These are phyloP conservation scores for Argynnis bischoffii DNA, from an alignment of 2,888 invertebrate genomes.

Conservation along the genomic window DNA sequence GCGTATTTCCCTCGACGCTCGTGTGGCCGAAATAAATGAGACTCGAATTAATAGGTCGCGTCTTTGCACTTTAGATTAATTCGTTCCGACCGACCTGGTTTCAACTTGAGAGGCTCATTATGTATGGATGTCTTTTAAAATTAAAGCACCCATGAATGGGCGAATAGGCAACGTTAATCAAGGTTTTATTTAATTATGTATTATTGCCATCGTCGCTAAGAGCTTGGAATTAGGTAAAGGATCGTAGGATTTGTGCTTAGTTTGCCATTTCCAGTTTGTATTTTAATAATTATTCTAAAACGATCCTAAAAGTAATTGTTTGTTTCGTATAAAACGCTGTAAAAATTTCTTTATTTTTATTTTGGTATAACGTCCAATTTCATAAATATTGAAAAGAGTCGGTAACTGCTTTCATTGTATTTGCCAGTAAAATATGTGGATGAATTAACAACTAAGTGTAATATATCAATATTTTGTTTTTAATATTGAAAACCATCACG, in stretches of 20 bases:
- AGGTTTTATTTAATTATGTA: neutral
- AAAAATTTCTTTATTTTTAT: too few species aligned
- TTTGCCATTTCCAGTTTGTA: too few species aligned
- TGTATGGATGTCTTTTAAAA: conserved; percentile 14
- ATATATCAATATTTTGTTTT: too few species aligned
- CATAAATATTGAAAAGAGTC: too few species aligned
- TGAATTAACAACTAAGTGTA: too few species aligned
- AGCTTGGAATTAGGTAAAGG: neutral
- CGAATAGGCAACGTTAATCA: neutral
- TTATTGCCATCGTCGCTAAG: neutral
- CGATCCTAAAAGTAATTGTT: too few species aligned
- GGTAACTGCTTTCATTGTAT: too few species aligned
- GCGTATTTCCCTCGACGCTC: conserved; percentile 25
- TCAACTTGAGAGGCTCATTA: neutral
- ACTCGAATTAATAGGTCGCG: conserved; percentile 22
- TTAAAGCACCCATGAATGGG: neutral
- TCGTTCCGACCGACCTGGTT: conserved; percentile 25
- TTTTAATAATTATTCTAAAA: too few species aligned
- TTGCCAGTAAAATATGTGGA: too few species aligned
- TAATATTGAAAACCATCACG: neutral
- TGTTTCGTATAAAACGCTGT: too few species aligned
- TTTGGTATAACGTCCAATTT: too few species aligned
- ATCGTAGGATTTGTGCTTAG: too few species aligned
- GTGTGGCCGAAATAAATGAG: conserved; percentile 26
- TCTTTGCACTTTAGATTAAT: conserved; percentile 31